Percentiles rank a stretch among this genome's conserved stretches.
These are phyloP conservation scores for Platycnemis pennipes DNA, from an alignment of 2,888 invertebrate genomes.

Conservation along the genomic window DNA sequence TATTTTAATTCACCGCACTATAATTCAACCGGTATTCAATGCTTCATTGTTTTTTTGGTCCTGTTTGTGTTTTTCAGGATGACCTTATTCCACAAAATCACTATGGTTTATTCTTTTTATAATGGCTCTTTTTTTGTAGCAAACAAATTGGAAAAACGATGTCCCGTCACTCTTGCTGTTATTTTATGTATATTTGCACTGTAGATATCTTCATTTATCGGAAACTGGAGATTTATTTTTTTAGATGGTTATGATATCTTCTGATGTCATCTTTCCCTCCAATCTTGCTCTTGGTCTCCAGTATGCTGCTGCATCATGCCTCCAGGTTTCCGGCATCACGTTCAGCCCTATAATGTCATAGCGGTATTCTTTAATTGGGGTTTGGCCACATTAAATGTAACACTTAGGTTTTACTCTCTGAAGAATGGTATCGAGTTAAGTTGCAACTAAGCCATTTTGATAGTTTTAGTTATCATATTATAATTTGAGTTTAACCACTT, in stretches of 20 bases:
- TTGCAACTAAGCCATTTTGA: neutral
- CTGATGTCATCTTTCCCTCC: conserved; percentile 11
- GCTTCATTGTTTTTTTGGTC: too few species aligned
- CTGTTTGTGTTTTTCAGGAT: neutral
- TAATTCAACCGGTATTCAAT: neutral
- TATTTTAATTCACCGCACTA: neutral
- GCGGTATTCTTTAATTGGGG: neutral
- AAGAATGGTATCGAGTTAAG: too few species aligned
- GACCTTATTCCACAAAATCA: neutral
- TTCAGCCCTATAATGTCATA: neutral
- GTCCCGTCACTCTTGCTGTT: too few species aligned
- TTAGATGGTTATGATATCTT: neutral
- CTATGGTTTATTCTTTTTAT: neutral
- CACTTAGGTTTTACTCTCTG: neutral
- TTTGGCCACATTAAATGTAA: neutral
- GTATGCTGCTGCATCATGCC: neutral
- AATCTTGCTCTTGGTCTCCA: neutral
- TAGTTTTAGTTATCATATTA: neutral
- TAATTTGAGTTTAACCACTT: neutral
- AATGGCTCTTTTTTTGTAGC: neutral
- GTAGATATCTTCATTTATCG: too few species aligned
- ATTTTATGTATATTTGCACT: too few species aligned
- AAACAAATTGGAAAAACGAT: neutral
- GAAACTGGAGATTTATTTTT: neutral
- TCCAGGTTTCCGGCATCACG: conserved; percentile 6